Base-by-base conservation (phyloP, 2,888 invertebrate genomes). In the Orthosia gracilis region DNA sequence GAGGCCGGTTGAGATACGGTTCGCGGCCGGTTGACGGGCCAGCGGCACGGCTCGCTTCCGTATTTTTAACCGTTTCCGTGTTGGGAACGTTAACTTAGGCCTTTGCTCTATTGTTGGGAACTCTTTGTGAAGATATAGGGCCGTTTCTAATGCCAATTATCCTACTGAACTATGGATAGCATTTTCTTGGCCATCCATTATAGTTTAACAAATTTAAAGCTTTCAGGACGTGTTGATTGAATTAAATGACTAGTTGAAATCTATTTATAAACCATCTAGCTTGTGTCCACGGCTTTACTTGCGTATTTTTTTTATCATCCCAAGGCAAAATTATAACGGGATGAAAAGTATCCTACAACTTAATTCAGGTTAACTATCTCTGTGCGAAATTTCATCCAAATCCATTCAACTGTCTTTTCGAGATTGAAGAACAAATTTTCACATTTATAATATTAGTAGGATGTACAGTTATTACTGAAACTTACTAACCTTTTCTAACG, bases 1-100 rank as follows among this genome's bases (percentile, higher is more conserved):
- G 89, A 85, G 89, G 89, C 87, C 83, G 82, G 76, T 72, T 84
- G 82, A 85, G 79, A 88, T 86, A 82, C 78, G 80, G 76, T 66
- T 66, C 62, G 77, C 62, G 70, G 69, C 76, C 71, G 55, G 40
- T 40, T 40, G 40, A 40, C 40, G 40, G 40, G 40, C 40, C 26
- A 23, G 31, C 73, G 52, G 50, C 63, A 13, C 55, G 69, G 59
- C 23, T 58, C 68, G 58, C 63, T 80, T 85, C 85, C 84, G 85
- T 78, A 76, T 80, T 85, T 83, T 83, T 77, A 85, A 84, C 78
- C 74, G 65, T 85, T 85, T 80, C 76, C 84, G 73, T 73, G 55
- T 78, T 65, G 73, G 55, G 72, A 73, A 49, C 70, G 62, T 83
- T 86, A 85, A 73, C 79, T 85, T 87, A 75, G 80, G 76, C 73